Percentiles rank a stretch among this genome's conserved stretches.
These are phyloP conservation scores for Melanostoma mellinum DNA, from an alignment of 2,888 invertebrate genomes.

Conservation along the genomic window DNA sequence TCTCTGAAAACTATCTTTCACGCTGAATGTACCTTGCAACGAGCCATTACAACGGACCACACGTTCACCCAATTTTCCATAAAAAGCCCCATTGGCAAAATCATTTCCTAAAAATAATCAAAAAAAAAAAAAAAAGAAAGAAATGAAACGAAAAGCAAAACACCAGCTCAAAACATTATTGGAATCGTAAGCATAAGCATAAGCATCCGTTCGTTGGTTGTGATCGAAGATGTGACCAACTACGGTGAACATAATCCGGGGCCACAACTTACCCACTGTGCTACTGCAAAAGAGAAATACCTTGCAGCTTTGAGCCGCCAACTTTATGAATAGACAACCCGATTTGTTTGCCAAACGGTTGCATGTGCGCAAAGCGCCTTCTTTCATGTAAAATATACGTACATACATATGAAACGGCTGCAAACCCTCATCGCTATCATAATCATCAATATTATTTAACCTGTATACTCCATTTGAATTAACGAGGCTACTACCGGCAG, in stretches of 20 bases:
- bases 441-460: slow-evolving; percentile 71
- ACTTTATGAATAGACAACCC: slow-evolving; percentile 43
- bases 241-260: slow-evolving; percentile 16
- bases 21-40: slow-evolving; percentile 39
- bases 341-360: slow-evolving; percentile 50
- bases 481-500: slow-evolving; percentile 56
- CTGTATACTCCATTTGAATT: slow-evolving; percentile 63
- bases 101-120: slow-evolving; percentile 61
- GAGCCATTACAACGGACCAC: slow-evolving; percentile 46
- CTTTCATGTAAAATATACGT: not conserved
- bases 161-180: slow-evolving; percentile 11
- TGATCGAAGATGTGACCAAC: slow-evolving; percentile 38
- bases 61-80: slow-evolving; percentile 66
- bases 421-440: slow-evolving; percentile 49
- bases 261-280: slow-evolving; percentile 40
- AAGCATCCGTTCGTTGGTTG: slow-evolving; percentile 42
- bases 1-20: slow-evolving; percentile 43
- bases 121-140: slow-evolving; percentile 5
- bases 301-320: not conserved
- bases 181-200: slow-evolving; percentile 14
- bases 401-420: not conserved
- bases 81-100: slow-evolving; percentile 53
- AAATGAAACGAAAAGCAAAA: not conserved
- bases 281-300: slow-evolving; percentile 33
- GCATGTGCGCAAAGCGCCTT: slow-evolving; percentile 41